These are phyloP conservation scores for Podotricha telesiphe DNA, from an alignment of 2,888 invertebrate genomes.

Conservation along the genomic window DNA sequence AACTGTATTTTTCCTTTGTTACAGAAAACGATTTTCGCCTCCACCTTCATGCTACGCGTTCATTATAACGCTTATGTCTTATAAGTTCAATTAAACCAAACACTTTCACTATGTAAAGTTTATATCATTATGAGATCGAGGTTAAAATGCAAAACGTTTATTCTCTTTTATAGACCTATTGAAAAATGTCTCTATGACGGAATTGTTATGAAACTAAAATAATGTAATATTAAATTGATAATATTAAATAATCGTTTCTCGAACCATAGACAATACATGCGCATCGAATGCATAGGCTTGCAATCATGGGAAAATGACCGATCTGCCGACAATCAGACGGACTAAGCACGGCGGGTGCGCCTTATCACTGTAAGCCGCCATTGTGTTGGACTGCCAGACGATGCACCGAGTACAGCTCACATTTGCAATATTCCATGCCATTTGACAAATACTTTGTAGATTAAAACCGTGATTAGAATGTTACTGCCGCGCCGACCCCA, in stretches of 20 bases:
- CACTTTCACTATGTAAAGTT: background rate
- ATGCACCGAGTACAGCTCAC: constrained; percentile 54
- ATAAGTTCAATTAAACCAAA: background rate
- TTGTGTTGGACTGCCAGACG: constrained; percentile 56
- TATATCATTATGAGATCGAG: no score
- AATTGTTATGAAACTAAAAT: constrained; percentile 20
- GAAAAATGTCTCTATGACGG: constrained; percentile 12
- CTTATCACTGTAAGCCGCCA: constrained; percentile 62
- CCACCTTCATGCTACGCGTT: constrained; percentile 33
- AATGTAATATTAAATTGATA: constrained; percentile 30
- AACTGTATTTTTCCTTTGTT: constrained; percentile 53
- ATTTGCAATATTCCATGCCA: constrained; percentile 69
- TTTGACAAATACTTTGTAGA: constrained; percentile 67
- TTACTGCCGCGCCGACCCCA: constrained; percentile 51
- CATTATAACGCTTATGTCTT: constrained; percentile 12
- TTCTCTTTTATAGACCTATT: no score
- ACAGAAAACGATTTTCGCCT: constrained; percentile 48
- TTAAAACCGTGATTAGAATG: constrained; percentile 66
- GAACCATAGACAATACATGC: constrained; percentile 56
- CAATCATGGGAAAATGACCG: constrained; percentile 74
- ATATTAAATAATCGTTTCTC: constrained; percentile 38
- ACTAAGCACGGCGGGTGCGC: constrained; percentile 45
- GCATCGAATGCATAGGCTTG: constrained; percentile 58
- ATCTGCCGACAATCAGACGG: constrained; percentile 62
- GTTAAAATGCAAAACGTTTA: no score